Percentiles rank a stretch among this genome's conserved stretches.
Evolutionary conservation across 2,888 invertebrate genomes (phyloP).

Genomic region (Trachelus stipa): DNA sequence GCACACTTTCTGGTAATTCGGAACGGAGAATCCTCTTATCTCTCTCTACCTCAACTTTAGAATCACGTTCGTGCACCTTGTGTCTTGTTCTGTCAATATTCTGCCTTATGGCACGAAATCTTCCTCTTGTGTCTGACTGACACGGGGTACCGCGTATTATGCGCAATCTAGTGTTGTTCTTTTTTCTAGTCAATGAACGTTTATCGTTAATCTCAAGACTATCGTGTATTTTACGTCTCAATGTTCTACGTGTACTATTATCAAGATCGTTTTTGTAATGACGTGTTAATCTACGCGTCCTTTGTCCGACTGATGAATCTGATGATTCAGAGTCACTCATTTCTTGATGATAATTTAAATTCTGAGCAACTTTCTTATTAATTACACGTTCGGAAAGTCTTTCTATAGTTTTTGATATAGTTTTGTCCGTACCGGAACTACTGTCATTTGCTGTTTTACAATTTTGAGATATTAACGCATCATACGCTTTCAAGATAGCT

Average conservation of each 20-base stretch:
- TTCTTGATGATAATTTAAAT: conserved; percentile 1
- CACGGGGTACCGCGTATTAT: background rate
- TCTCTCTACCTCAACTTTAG: background rate
- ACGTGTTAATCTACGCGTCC: background rate
- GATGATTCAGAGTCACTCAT: background rate
- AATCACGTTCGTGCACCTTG: background rate
- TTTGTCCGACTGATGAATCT: background rate
- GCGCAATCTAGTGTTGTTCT: background rate
- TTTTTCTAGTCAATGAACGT: background rate
- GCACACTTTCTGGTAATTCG: background rate
- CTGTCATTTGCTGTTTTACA: background rate
- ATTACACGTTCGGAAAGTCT: background rate
- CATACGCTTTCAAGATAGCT: conserved; percentile 44
- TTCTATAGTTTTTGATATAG: background rate
- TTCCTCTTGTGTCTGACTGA: background rate
- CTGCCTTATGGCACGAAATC: background rate
- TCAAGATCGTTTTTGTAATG: background rate
- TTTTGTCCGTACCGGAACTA: background rate
- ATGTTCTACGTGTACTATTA: background rate
- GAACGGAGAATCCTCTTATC: background rate
- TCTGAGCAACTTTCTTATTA: conserved; percentile 5
- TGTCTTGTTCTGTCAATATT: background rate
- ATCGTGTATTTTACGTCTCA: background rate
- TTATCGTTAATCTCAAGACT: background rate
- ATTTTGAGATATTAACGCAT: conserved; percentile 26